Conservation (phyloP, 64 coral and sea anemone genomes). For the Actinia equina region DNA sequence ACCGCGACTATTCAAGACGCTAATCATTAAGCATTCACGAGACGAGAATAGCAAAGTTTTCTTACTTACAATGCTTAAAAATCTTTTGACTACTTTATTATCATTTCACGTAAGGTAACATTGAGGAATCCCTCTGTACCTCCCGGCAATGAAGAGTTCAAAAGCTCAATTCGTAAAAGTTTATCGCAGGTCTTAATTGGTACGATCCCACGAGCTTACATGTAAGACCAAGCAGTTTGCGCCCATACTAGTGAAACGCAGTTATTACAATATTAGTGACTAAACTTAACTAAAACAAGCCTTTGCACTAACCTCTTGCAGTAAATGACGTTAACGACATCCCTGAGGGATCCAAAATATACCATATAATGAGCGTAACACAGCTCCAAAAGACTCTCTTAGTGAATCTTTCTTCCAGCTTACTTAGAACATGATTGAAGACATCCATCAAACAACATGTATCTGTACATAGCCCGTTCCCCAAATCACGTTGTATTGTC, state of each 20-base stretch:
- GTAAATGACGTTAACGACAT: neutral
- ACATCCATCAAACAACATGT: neutral
- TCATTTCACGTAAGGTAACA: neutral
- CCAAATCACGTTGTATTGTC: slow-evolving; percentile 9
- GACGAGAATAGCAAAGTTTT: neutral
- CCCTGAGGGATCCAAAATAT: neutral
- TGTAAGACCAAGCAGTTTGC: neutral
- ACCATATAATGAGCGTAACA: neutral
- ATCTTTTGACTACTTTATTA: slow-evolving; percentile 1
- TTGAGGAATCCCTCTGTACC: neutral
- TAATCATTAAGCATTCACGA: slow-evolving; percentile 27
- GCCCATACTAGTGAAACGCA: neutral
- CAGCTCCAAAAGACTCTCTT: too few species aligned
- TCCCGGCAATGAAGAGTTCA: slow-evolving; percentile 12
- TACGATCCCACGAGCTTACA: neutral
- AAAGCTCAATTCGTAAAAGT: slow-evolving; percentile 23
- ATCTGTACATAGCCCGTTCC: neutral
- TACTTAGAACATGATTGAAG: neutral
- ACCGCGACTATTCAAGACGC: neutral
- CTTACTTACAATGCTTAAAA: neutral
- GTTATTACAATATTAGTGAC: slow-evolving; percentile 19
- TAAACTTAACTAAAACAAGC: neutral
- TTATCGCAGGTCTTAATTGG: slow-evolving; percentile 21
- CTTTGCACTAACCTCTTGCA: slow-evolving; percentile 16
- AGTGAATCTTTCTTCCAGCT: neutral